phyloP scores from a whole-genome alignment of 2,797 vertebrate genomes.

The Myotis pilosus region DNA sequence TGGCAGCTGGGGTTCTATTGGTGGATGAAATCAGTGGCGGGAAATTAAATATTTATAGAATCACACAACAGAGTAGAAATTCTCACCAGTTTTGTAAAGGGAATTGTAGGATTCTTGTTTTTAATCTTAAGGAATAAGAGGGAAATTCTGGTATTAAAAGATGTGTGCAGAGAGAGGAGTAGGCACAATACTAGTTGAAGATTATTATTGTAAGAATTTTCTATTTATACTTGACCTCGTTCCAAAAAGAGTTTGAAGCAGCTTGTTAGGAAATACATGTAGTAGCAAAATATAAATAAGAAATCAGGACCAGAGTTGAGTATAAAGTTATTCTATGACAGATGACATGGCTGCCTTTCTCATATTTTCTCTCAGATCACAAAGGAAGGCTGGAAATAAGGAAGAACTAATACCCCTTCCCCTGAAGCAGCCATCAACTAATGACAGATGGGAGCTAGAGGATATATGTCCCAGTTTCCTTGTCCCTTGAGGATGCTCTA shows the following conservation, averaged over 20 bases:
- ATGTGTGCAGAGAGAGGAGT: neutral
- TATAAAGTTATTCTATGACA: neutral
- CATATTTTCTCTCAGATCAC: neutral
- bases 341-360: neutral
- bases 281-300: neutral
- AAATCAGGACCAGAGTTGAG: neutral
- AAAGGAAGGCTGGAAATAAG: neutral
- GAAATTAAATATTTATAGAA: conserved; percentile 3
- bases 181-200: neutral
- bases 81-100: neutral
- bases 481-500: neutral
- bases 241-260: neutral
- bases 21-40: neutral
- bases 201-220: neutral
- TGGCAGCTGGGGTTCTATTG: neutral
- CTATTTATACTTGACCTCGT: neutral
- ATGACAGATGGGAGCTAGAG: neutral
- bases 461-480: neutral
- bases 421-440: neutral
- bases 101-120: neutral
- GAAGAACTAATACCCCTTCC: neutral
- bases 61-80: neutral
- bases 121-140: neutral
- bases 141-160: conserved; percentile 26
- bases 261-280: neutral